These are phyloP conservation scores for Oscheius sp. DNA, from an alignment of 2,888 invertebrate species.

Conservation along the genomic window DNA sequence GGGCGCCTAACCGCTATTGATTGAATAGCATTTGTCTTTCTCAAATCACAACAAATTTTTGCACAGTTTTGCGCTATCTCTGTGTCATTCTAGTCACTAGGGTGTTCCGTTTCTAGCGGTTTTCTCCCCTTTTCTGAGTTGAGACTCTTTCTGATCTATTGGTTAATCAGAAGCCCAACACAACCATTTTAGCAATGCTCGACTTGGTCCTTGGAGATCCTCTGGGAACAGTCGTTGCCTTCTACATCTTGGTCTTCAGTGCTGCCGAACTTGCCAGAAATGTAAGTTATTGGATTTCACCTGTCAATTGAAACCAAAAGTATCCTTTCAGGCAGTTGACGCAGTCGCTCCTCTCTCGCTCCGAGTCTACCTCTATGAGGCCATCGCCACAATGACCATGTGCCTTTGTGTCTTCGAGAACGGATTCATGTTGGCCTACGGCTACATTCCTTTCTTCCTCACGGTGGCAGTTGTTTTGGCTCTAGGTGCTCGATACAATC, in stretches of 20 bases:
- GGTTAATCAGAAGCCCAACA: background rate
- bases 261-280: conserved; percentile 47
- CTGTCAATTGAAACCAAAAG: background rate
- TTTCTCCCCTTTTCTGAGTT: too few species aligned
- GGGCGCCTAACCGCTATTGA: too few species aligned
- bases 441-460: conserved; percentile 64
- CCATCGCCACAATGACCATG: conserved; percentile 66
- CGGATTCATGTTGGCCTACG: conserved; percentile 58
- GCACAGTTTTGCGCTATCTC: too few species aligned
- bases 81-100: too few species aligned
- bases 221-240: conserved; percentile 44
- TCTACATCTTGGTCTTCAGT: conserved; percentile 44
- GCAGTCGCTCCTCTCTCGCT: conserved; percentile 43
- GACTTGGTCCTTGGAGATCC: conserved; percentile 37
- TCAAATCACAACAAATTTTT: too few species aligned
- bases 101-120: too few species aligned
- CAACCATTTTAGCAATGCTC: conserved; percentile 3
- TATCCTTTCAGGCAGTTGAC: conserved; percentile 39
- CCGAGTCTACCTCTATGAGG: conserved; percentile 46
- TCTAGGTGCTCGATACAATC: conserved; percentile 56
- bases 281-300: conserved; percentile 35
- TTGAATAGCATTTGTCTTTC: too few species aligned
- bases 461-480: conserved; percentile 59
- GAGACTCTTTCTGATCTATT: background rate
- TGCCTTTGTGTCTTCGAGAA: conserved; percentile 73